Evolutionary conservation across 2,888 invertebrate genomes (phyloP).

Genomic region (Schrankia costaestrigalis): DNA sequence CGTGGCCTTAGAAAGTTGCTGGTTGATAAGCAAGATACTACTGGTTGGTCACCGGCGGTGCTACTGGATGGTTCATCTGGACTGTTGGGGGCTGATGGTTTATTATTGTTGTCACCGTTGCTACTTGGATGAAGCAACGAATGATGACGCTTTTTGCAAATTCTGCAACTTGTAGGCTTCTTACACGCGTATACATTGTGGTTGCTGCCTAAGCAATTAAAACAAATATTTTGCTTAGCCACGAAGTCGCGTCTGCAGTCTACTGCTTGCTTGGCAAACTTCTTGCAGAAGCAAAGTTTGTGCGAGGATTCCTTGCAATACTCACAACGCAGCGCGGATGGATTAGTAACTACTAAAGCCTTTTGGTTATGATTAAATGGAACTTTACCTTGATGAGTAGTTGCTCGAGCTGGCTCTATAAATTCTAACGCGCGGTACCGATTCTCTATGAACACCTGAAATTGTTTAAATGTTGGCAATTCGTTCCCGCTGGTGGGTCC

Average conservation of each 20-base stretch:
- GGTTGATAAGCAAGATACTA: slow-evolving; percentile 10
- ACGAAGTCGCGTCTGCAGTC: background rate
- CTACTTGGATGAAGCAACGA: slow-evolving; percentile 7
- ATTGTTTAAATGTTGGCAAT: slow-evolving; percentile 19
- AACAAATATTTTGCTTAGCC: background rate
- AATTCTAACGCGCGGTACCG: slow-evolving; percentile 1
- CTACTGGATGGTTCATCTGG: background rate
- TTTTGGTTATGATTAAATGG: background rate
- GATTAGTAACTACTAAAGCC: slow-evolving; percentile 4
- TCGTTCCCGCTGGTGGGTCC: slow-evolving; percentile 8
- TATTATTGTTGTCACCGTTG: background rate
- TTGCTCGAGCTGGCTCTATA: background rate
- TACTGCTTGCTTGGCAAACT: background rate
- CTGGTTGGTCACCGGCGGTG: slow-evolving; percentile 1
- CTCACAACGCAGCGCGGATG: slow-evolving; percentile 14
- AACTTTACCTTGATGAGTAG: too few relatives aligned
- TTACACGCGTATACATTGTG: background rate
- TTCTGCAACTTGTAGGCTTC: slow-evolving; percentile 4
- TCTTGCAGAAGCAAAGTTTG: slow-evolving; percentile 7
- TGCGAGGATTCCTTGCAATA: slow-evolving; percentile 26
- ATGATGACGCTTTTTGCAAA: slow-evolving; percentile 8
- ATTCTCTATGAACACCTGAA: background rate
- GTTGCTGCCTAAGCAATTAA: background rate
- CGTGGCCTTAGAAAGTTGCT: slow-evolving; percentile 1
- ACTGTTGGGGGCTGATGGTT: background rate